phyloP scores from a whole-genome alignment of 2,797 vertebrate species.

The Thripadectes ignobilis region DNA sequence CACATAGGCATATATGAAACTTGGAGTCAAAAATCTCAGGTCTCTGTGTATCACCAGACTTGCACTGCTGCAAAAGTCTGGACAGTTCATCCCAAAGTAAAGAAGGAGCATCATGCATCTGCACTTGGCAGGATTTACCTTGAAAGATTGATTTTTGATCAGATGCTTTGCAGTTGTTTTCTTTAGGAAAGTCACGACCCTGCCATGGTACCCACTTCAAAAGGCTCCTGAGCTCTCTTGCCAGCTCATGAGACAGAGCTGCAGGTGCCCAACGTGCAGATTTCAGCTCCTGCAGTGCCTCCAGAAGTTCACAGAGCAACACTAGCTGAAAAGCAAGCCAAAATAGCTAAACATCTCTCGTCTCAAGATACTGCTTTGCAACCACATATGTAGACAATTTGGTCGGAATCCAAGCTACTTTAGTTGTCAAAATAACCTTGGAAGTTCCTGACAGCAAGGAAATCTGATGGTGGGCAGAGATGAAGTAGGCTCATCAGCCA shows the following conservation, averaged over 20 bases:
- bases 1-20: not conserved
- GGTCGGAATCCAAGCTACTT: constrained; percentile 19
- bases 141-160: not conserved
- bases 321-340: not conserved
- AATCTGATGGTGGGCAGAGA: not conserved
- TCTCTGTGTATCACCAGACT: not conserved
- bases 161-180: not conserved
- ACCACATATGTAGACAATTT: not conserved
- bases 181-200: not conserved
- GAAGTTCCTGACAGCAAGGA: constrained; percentile 7
- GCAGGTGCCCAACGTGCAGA: not conserved
- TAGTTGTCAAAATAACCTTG: constrained; percentile 40
- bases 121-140: not conserved
- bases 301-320: not conserved
- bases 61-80: not conserved
- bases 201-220: not conserved
- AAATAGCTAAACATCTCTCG: constrained; percentile 6
- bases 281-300: constrained; percentile 1
- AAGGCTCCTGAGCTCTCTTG: not conserved
- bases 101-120: not conserved
- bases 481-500: not conserved
- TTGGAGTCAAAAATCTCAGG: not conserved
- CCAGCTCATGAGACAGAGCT: not conserved
- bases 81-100: not conserved
- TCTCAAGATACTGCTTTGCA: not conserved